A percentile compares a stretch with the other conserved stretches of the same genome.
phyloP scores from a whole-genome alignment of 2,888 invertebrate species.

The Mechanitis mazaeus region DNA sequence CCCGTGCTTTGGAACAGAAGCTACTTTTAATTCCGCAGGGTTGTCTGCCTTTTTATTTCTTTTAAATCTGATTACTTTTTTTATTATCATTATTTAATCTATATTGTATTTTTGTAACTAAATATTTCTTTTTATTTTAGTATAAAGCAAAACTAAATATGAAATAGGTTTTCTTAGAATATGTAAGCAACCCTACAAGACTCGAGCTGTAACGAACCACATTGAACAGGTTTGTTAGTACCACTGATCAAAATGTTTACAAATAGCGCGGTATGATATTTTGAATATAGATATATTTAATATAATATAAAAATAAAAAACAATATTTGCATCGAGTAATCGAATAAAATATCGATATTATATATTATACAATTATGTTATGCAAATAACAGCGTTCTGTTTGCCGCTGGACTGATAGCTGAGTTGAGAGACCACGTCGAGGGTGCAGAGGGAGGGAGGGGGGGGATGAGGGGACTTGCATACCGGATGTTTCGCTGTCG shows the following conservation, averaged over 20 bases:
- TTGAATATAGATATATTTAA: too few relatives aligned
- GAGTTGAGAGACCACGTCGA: slow-evolving; percentile 26
- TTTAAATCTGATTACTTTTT: background rate
- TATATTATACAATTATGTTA: slow-evolving; percentile 68
- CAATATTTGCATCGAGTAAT: slow-evolving; percentile 55
- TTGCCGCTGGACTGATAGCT: slow-evolving; percentile 59
- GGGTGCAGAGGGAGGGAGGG: slow-evolving; percentile 27
- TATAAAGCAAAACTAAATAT: background rate
- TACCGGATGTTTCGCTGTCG: slow-evolving; percentile 71
- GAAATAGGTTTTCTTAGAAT: background rate
- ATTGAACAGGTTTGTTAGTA: slow-evolving; percentile 36
- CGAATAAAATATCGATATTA: slow-evolving; percentile 70
- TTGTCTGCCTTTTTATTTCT: slow-evolving; percentile 19
- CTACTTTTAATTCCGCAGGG: slow-evolving; percentile 34
- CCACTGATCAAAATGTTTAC: slow-evolving; percentile 25
- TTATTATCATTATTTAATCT: background rate
- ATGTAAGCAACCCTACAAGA: slow-evolving; percentile 28
- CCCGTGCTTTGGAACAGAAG: slow-evolving; percentile 42
- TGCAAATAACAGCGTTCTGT: slow-evolving; percentile 71
- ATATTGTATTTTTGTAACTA: background rate
- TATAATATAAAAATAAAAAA: slow-evolving; percentile 6
- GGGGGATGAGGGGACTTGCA: slow-evolving; percentile 39
- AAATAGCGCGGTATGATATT: too few relatives aligned
- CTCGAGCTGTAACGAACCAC: slow-evolving; percentile 57
- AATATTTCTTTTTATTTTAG: background rate